Base-by-base conservation (phyloP, 64 coral and sea anemone species). In the Montipora capricornis region DNA sequence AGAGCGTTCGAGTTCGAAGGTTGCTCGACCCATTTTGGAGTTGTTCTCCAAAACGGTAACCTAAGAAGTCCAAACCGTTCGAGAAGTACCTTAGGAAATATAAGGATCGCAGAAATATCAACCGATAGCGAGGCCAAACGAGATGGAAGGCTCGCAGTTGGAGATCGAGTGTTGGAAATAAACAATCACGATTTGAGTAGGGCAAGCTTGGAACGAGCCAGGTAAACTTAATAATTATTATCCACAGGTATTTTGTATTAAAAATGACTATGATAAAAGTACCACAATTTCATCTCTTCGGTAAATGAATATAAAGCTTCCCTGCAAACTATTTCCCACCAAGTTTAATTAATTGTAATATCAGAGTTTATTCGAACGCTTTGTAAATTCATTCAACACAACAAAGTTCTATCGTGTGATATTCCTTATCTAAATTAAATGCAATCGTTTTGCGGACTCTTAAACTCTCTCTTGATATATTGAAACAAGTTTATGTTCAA, bases 151-250 rank as follows among this genome's bases (percentile, higher is more conserved):
- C 73, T 95, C 1, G 60, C 78, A 92, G 78, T 92, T 19, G 83
- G 84, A 44, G 94, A 95, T 82, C 46, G 49, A 75, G 87, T 95
- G 9, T 68, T 92, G 58, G 82, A 91, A 81, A 92, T 95, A n/a
- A 92, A 95, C 88, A 83, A 82, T 4, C 86, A 47, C n/a, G 92
- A 93, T 80, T 50, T 93, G 5, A 69, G 74, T 1, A 88, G 78
- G 78, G 84, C 84, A 20, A 93, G 92, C 59, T 29, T 93, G 8
- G 92, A 93, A 59, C 85, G 84, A 20, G 76, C 92, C 19, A 88
- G 92, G 92, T 93, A 88, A 26, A 46, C 4, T 37, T 37, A 37
- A 37, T 37, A 37, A 37, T 37, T 37, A 37, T 37, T 37, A 37
- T 37, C 37, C 37, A 37, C 37, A 37, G 37, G 37, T 37, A 37